These are phyloP conservation scores for Lathamus discolor DNA, from an alignment of 2,113 vertebrate species.

Conservation along the genomic window DNA sequence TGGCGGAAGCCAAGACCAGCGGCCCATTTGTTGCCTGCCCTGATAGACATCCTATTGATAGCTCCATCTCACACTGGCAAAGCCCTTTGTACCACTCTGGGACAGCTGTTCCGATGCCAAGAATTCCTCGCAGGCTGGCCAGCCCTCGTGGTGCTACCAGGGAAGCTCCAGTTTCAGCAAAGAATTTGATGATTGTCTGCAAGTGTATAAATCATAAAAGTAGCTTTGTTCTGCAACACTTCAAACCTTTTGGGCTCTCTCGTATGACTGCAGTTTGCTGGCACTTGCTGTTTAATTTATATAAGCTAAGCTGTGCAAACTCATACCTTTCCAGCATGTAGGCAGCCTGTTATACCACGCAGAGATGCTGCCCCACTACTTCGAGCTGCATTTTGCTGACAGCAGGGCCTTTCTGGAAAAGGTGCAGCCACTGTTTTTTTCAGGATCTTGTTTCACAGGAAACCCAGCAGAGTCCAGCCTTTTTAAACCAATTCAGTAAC, in stretches of 20 bases:
- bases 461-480: background rate
- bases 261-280: constrained; percentile 24
- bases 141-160: constrained; percentile 61
- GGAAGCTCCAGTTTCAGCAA: constrained; percentile 67
- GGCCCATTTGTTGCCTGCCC: constrained; percentile 36
- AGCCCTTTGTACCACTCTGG: constrained; percentile 54
- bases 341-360: background rate
- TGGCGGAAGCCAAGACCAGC: background rate
- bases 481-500: background rate
- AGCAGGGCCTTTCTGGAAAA: background rate
- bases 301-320: constrained; percentile 46
- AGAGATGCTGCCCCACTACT: background rate
- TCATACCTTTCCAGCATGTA: constrained; percentile 36
- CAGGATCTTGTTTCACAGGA: constrained; percentile 9
- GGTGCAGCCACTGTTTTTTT: background rate
- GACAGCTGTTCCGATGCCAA: constrained; percentile 65
- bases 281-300: constrained; percentile 45
- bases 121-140: constrained; percentile 56
- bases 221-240: constrained; percentile 67
- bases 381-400: background rate
- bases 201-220: constrained; percentile 71
- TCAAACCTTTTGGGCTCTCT: constrained; percentile 47
- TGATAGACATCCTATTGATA: constrained; percentile 68
- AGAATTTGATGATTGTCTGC: constrained; percentile 71
- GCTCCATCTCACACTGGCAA: constrained; percentile 50